phyloP scores from a whole-genome alignment of 2,113 vertebrate species.

The Salvelinus namaycush region DNA sequence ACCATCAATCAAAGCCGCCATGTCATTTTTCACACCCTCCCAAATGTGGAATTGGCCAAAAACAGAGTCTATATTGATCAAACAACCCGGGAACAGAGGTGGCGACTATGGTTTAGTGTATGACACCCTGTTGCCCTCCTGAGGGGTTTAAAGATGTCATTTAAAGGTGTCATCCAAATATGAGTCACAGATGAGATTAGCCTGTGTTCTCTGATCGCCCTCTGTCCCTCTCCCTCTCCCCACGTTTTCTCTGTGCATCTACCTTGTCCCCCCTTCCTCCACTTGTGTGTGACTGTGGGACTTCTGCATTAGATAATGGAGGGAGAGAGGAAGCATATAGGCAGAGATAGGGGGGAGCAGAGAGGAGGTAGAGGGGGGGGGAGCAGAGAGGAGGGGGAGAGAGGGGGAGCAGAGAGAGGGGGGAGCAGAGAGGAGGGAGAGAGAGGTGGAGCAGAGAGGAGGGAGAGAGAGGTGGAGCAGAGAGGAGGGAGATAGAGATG shows the following conservation, averaged over 20 bases:
- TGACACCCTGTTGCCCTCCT: background rate
- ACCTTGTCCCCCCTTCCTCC: slow-evolving; percentile 65
- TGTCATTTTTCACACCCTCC: background rate
- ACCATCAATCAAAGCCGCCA: background rate
- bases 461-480: slow-evolving; percentile 55
- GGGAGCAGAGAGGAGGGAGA: slow-evolving; percentile 42
- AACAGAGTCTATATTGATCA: slow-evolving; percentile 22
- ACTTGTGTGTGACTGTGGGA: slow-evolving; percentile 41
- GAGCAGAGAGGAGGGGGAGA: slow-evolving; percentile 19
- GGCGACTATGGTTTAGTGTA: background rate
- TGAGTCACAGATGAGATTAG: slow-evolving; percentile 59
- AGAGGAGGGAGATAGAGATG: slow-evolving; percentile 55
- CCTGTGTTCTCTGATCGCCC: slow-evolving; percentile 51
- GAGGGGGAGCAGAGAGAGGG: slow-evolving; percentile 56
- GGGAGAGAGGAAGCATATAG: slow-evolving; percentile 22
- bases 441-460: slow-evolving; percentile 67
- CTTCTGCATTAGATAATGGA: background rate
- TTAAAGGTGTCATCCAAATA: slow-evolving; percentile 47
- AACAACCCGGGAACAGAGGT: slow-evolving; percentile 6
- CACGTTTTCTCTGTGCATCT: slow-evolving; percentile 43
- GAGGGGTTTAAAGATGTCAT: slow-evolving; percentile 45
- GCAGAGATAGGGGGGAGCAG: slow-evolving; percentile 12
- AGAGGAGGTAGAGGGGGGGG: slow-evolving; percentile 25
- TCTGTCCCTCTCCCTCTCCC: slow-evolving; percentile 46
- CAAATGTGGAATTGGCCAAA: slow-evolving; percentile 12